Evolutionary conservation across 2,888 invertebrate genomes (phyloP).

Genomic region (Pantelozetes paolii): DNA sequence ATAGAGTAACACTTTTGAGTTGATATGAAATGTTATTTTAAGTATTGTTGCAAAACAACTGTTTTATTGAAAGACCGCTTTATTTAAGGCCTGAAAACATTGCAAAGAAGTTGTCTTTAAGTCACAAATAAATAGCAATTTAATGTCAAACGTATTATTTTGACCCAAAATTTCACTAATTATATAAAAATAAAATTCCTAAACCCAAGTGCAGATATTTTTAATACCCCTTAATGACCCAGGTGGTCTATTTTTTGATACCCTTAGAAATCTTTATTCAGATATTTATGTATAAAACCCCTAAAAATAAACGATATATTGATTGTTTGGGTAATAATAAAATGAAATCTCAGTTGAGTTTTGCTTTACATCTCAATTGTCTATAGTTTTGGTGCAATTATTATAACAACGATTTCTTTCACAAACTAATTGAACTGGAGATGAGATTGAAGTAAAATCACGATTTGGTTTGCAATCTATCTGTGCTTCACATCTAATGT

Average conservation of each 20-base stretch:
- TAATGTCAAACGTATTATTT: too few species aligned
- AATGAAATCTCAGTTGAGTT: neutral
- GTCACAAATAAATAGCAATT: neutral
- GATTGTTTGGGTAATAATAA: neutral
- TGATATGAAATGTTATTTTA: too few species aligned
- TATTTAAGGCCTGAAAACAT: neutral
- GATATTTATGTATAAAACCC: too few species aligned
- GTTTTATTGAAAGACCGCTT: too few species aligned
- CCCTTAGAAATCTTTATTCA: too few species aligned
- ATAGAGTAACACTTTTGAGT: too few species aligned
- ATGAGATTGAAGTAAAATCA: neutral
- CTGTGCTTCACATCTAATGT: neutral
- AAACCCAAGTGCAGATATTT: too few species aligned
- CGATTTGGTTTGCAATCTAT: neutral
- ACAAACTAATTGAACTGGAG: constrained; percentile 7
- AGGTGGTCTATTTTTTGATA: too few species aligned
- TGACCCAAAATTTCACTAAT: too few species aligned
- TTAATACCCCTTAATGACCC: too few species aligned
- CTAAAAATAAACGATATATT: neutral
- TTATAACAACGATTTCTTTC: neutral
- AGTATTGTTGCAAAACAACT: too few species aligned
- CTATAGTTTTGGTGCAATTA: neutral
- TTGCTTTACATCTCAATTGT: neutral
- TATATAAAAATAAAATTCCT: too few species aligned
- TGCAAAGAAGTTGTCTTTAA: neutral